Evolutionary conservation across 2,113 vertebrate species (phyloP).

Genomic region (Lagenorhynchus albirostris): DNA sequence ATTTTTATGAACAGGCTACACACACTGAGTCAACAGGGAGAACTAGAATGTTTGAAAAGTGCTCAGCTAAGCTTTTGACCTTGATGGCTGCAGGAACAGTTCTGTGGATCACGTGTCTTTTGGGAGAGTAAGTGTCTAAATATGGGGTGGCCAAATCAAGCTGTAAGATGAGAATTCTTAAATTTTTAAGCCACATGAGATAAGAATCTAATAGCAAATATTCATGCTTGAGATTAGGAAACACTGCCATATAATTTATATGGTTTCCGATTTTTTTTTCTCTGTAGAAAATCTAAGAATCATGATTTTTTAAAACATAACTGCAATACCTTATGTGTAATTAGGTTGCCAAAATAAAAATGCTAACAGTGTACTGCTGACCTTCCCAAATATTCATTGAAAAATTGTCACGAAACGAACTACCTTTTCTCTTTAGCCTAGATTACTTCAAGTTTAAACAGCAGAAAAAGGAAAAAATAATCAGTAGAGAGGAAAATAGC

Average conservation of each 20-base stretch:
- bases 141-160: too few relatives aligned
- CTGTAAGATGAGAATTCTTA: neutral
- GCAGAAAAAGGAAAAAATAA: neutral
- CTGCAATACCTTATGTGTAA: too few relatives aligned
- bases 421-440: neutral
- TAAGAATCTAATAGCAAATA: neutral
- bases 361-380: neutral
- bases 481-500: neutral
- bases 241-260: neutral
- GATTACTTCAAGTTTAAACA: neutral
- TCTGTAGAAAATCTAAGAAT: neutral
- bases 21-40: neutral
- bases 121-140: neutral
- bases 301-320: neutral
- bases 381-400: neutral
- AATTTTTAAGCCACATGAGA: neutral
- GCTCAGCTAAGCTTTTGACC: neutral
- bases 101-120: fast-evolving
- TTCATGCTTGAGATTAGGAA: neutral
- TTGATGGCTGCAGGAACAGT: neutral
- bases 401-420: neutral
- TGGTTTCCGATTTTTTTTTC: neutral
- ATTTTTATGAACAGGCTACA: fast-evolving
- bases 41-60: neutral
- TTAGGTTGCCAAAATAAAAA: neutral